Evolutionary conservation across 2,113 vertebrate genomes (phyloP).

Genomic region (Phasianus colchicus): DNA sequence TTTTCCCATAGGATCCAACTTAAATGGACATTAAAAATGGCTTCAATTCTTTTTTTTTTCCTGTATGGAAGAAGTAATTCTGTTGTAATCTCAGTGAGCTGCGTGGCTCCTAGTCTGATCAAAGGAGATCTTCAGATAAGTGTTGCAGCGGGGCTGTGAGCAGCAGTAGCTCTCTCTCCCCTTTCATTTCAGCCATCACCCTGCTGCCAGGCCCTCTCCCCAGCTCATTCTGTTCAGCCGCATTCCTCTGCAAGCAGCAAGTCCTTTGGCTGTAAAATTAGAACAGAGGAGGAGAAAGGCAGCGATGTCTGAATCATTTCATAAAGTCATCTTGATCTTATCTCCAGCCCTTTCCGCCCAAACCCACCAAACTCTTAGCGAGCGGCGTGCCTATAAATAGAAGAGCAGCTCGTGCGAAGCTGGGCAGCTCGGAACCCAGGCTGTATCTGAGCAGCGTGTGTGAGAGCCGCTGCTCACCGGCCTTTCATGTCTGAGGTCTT

Average conservation of each 20-base stretch:
- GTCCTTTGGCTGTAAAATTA: constrained; percentile 26
- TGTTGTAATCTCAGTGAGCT: background rate
- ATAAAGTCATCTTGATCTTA: constrained; percentile 77
- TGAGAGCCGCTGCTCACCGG: background rate
- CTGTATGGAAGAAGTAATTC: background rate
- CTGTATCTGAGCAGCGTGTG: constrained; percentile 21
- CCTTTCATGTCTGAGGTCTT: constrained; percentile 49
- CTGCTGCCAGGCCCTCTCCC: background rate
- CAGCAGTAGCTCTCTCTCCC: background rate
- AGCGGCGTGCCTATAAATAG: constrained; percentile 80
- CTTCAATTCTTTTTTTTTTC: background rate
- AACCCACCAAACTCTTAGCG: constrained; percentile 75
- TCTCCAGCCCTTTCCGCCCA: constrained; percentile 75
- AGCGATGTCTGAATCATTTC: constrained; percentile 60
- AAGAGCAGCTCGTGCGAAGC: constrained; percentile 38
- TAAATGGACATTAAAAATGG: background rate
- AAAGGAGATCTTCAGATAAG: background rate
- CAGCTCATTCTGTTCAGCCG: background rate
- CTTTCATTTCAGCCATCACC: background rate
- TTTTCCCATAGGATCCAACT: background rate
- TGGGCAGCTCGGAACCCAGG: constrained; percentile 66
- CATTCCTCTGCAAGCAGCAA: constrained; percentile 4
- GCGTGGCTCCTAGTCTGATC: background rate
- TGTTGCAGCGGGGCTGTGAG: background rate
- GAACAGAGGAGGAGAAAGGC: constrained; percentile 55